Conservation (phyloP, 1,140 invertebrate species). For the Hyles vespertilio region DNA sequence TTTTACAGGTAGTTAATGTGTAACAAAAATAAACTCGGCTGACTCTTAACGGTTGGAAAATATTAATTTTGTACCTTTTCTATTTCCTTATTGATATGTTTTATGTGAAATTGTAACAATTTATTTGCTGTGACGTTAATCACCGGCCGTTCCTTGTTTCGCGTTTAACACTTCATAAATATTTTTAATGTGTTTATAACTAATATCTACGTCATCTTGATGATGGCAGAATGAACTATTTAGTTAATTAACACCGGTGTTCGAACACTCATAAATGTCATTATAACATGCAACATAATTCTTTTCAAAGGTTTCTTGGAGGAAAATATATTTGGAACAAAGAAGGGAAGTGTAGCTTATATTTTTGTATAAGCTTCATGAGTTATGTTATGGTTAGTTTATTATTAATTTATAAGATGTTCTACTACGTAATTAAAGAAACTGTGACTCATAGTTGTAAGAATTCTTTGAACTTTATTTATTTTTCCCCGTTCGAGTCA, state of each 20-base stretch:
- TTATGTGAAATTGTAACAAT: no score
- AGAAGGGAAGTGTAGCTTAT: conserved; percentile 42
- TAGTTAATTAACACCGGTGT: conserved; percentile 55
- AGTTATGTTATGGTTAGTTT: conserved; percentile 38
- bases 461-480: conserved; percentile 12
- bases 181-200: conserved; percentile 27
- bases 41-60: no score
- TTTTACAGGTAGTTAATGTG: conserved; percentile 3
- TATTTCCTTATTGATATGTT: no score
- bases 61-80: no score
- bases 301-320: conserved; percentile 37
- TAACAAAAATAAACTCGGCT: background rate
- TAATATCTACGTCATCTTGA: conserved; percentile 48
- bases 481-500: no score
- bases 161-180: conserved; percentile 4
- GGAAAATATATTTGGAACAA: conserved; percentile 43
- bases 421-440: conserved; percentile 16
- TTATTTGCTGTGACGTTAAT: conserved; percentile 2
- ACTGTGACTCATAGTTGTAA: conserved; percentile 6
- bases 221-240: conserved; percentile 45
- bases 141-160: background rate
- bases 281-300: conserved; percentile 50
- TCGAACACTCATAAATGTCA: conserved; percentile 56
- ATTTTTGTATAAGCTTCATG: conserved; percentile 30
- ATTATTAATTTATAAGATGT: conserved; percentile 34